These are phyloP conservation scores for Lutraria rhynchaena DNA, from an alignment of 1,140 invertebrate genomes.

Conservation along the genomic window DNA sequence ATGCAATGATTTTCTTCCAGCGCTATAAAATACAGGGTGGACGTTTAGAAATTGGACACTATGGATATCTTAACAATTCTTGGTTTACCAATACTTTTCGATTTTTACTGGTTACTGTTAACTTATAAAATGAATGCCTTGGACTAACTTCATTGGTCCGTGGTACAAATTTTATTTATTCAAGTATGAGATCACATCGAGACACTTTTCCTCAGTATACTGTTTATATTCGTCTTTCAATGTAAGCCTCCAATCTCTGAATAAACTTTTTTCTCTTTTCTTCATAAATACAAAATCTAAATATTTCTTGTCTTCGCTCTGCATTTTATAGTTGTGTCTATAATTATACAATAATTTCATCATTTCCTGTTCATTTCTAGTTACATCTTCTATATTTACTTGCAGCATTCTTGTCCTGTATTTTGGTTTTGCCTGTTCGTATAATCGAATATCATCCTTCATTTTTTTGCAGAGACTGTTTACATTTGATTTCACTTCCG, in stretches of 20 bases:
- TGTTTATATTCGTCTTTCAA: background rate
- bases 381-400: conserved; percentile 1
- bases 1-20: too few relatives aligned
- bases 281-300: background rate
- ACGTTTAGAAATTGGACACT: too few relatives aligned
- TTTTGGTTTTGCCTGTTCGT: background rate
- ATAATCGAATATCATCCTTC: background rate
- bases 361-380: background rate
- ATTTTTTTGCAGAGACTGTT: conserved; percentile 34
- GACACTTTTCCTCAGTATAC: background rate
- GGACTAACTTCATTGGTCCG: too few relatives aligned
- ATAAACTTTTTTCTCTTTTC: background rate
- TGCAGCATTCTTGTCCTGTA: background rate
- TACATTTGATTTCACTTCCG: background rate
- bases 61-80: too few relatives aligned
- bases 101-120: too few relatives aligned
- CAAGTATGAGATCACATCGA: too few relatives aligned
- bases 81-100: too few relatives aligned
- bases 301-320: background rate
- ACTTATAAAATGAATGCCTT: too few relatives aligned
- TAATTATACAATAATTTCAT: background rate
- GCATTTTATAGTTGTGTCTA: background rate
- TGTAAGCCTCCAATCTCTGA: background rate
- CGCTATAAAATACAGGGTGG: too few relatives aligned
- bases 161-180: too few relatives aligned